Evolutionary conservation across 2,888 invertebrate genomes (phyloP), one percentile per base, ranked within the genome.

Genomic region (Monopis laevigella): DNA sequence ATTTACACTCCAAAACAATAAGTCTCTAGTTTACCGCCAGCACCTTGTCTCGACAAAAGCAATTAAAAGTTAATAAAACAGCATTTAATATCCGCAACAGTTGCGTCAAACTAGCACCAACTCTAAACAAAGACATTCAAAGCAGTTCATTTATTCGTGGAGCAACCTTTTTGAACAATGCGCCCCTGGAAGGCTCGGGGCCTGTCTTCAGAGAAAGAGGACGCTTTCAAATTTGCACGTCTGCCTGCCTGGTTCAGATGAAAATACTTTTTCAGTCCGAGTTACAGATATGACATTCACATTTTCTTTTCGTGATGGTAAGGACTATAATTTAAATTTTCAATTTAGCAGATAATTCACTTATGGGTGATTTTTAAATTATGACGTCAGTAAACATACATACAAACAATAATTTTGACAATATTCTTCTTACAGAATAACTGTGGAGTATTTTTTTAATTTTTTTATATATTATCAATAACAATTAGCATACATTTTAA

Each of bases 81-180:
- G 10, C 24, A 24, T 24, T 24, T 6, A 32, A n/a, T 32, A 13
- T 6, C 13, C 3, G 3, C 11, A 36, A 36, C 36, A 36, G 17
- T 36, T 16, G 36, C 3, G n/a, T 21, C n/a, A 13, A 21, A 16
- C 36, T 21, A 36, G n/a, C n/a, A 36, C 36, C 21, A 36, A 21
- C 36, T 6, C 36, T 10, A 10, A 5, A 24, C 24, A 24, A 32
- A 16, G 32, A 14, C 32, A 32, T 13, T 32, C 14, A 32, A 32
- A 49, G 43, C 42, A 44, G 47, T 43, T 51, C 50, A 49, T 51
- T 50, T 51, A 51, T 50, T 46, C 45, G n/a, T 12, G 18, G 18
- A 29, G 14, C 40, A 29, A 29, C 29, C 40, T 40, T 29, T 28
- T 40, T 16, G 18, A 18, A 40, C 40, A 29, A 29, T 29, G 40